These are phyloP conservation scores for Megaceryle torquata DNA, from an alignment of 2,113 vertebrate species.

Conservation along the genomic window DNA sequence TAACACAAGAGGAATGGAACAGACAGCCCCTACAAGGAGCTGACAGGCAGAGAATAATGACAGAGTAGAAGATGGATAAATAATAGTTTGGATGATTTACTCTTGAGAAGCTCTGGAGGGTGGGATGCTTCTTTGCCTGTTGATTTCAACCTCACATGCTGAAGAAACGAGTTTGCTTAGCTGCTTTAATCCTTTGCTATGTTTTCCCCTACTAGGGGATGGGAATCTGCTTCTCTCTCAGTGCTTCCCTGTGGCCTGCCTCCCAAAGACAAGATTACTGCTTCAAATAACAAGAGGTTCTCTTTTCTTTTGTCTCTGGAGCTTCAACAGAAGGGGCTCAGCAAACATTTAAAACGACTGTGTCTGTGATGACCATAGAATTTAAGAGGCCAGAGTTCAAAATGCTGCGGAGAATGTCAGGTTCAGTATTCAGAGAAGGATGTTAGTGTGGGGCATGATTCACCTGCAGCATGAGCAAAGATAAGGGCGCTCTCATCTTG, in stretches of 20 bases:
- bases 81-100: slow-evolving; percentile 53
- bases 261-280: background rate
- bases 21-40: slow-evolving; percentile 3
- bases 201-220: background rate
- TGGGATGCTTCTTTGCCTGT: background rate
- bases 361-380: background rate
- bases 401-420: slow-evolving; percentile 32
- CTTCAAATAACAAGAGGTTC: background rate
- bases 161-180: background rate
- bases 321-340: background rate
- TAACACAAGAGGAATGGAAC: background rate
- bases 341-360: background rate
- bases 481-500: slow-evolving; percentile 25
- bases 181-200: background rate
- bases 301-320: background rate
- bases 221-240: background rate
- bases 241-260: background rate
- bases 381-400: background rate
- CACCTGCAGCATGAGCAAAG: slow-evolving; percentile 55
- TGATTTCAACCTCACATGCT: slow-evolving; percentile 2
- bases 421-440: slow-evolving; percentile 38
- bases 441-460: slow-evolving; percentile 38
- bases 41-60: slow-evolving; percentile 39
- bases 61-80: slow-evolving; percentile 22
- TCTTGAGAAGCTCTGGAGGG: slow-evolving; percentile 33